phyloP scores from a whole-genome alignment of 2,113 vertebrate species.

The Sciurus niger region DNA sequence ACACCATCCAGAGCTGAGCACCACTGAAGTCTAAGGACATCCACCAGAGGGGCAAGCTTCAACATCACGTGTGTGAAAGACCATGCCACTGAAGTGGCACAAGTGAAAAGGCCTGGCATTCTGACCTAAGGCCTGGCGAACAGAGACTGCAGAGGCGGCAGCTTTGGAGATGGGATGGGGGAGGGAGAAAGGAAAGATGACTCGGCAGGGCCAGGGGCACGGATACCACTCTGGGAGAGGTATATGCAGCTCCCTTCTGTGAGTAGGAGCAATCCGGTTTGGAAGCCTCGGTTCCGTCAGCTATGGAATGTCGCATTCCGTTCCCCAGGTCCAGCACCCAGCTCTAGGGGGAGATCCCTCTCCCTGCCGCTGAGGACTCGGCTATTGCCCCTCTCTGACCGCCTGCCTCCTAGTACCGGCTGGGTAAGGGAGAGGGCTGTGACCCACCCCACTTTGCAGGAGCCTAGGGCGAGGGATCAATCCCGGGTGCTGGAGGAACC shows the following conservation, averaged over 20 bases:
- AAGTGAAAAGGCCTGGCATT: neutral
- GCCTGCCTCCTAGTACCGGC: neutral
- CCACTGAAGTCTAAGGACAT: neutral
- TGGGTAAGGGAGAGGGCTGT: neutral
- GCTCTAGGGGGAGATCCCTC: neutral
- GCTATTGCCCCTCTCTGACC: neutral
- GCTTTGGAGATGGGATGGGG: slow-evolving; percentile 20
- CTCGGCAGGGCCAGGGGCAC: slow-evolving; percentile 68
- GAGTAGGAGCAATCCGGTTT: neutral
- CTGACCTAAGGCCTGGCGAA: neutral
- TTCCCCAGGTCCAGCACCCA: neutral
- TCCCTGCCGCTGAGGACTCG: neutral
- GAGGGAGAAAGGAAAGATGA: slow-evolving; percentile 70
- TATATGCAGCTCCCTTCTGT: neutral
- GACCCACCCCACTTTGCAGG: neutral
- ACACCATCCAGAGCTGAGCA: neutral
- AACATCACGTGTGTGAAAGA: neutral
- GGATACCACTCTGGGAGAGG: slow-evolving; percentile 43
- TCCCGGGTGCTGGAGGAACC: neutral
- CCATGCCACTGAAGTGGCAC: neutral
- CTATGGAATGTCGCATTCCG: slow-evolving; percentile 49
- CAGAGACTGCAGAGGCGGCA: slow-evolving; percentile 47
- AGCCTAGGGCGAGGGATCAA: neutral
- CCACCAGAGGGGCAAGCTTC: neutral
- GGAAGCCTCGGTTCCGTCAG: neutral